Base-by-base conservation (phyloP, 2,888 invertebrate species). In the Drosophila leonis region DNA sequence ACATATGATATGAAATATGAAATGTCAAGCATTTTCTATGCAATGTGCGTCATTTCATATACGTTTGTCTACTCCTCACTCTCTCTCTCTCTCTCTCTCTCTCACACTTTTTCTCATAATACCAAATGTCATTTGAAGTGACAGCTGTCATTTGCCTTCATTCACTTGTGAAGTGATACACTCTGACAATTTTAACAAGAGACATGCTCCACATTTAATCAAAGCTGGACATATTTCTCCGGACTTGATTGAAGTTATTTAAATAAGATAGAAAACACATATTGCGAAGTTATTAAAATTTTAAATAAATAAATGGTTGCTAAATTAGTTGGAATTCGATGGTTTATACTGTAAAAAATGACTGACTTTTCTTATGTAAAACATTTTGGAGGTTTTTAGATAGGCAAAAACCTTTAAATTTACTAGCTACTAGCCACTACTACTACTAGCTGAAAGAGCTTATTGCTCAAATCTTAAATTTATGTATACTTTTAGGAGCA, bases 131-230 rank as follows among this genome's bases (percentile, higher is more conserved):
- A 81, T 24, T 56, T 72, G 33, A 56, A 73, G 49, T 70, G 84
- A 79, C 88, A 84, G 66, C 83, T 82, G 84, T 78, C 81, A 84
- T 52, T 67, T 62, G 48, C 64, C 64, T 64, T 63, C 63, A 41
- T 46, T 62, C 62, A 68, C 63, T 66, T 12, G 29, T 44, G 35
- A 37, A 24, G 31, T 37, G 27, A 61, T 62, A 59, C 59, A 29
- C 55, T 65, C 57, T 52, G 57, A 67, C 64, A 59, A 48, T 61
- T 69, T 49, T 42, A 49, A 63, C 61, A 54, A 27, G 37, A 67
- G 77, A 15, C 61, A 49, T 18, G 51, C 52, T 39, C 24, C 15
- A 37, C 20, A 62, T 7, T 35, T 20, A 35, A 61, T 35, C 18
- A 59, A 15, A 49, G 31, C 18, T 42, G 31, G 42, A 31, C 15